Evolutionary conservation across 2,113 vertebrate genomes (phyloP), one percentile per base, ranked within the genome.

Genomic region (Apodemus speciosus): DNA sequence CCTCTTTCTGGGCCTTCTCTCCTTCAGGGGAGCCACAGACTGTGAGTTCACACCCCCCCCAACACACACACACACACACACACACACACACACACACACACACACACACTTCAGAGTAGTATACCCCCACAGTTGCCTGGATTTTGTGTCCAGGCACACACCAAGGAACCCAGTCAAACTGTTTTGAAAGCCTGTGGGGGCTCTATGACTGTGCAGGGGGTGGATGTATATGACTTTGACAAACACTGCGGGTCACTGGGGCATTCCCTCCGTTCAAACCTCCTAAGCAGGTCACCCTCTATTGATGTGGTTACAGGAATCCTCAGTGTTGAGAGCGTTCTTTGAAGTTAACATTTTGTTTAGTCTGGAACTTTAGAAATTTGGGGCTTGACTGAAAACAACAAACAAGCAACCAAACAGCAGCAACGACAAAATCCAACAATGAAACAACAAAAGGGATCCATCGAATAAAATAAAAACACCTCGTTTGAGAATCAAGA

Each of bases 71-170:
- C 64, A 27, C 96, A 96, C 96, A n/a, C n/a, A n/a, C n/a, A n/a
- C n/a, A n/a, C n/a, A n/a, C n/a, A n/a, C n/a, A n/a, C n/a, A n/a
- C n/a, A n/a, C n/a, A n/a, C n/a, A 13, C 11, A 30, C 30, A 66
- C 30, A 14, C 64, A 32, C 64, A 27, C 96, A 96, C 96, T 96
- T 97, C 97, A 97, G 97, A 95, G 95, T 95, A 97, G 92, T 88
- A 96, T 90, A 92, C 72, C 60, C 62, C 94, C 3, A 91, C 86
- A 89, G 53, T 92, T 96, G 93, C 53, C 69, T 86, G 25, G 3
- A 56, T 66, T 79, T 21, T 46, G 18, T 38, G 66, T 11, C 18
- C 18, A 88, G 49, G 21, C 38, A 38, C 25, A 38, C n/a, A 81
- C 7, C n/a, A 18, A 81, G 25, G 32, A 91, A 95, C 25, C 92